Evolutionary conservation across 2,888 invertebrate genomes (phyloP).

Genomic region (Tortrix viridana): DNA sequence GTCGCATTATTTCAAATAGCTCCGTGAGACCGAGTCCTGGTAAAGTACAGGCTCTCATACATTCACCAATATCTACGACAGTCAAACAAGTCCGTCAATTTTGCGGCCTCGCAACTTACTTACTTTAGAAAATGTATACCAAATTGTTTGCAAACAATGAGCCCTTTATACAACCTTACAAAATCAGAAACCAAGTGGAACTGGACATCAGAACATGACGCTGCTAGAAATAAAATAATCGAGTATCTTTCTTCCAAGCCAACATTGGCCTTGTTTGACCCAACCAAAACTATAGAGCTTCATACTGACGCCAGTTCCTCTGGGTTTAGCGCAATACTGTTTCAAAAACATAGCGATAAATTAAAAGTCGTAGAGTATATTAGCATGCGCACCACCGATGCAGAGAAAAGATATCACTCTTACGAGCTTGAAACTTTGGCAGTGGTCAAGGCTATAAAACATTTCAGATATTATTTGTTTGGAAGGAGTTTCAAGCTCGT

Average conservation of each 20-base stretch:
- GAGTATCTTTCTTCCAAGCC: conserved; percentile 28
- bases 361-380: conserved; percentile 21
- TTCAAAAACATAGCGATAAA: conserved; percentile 23
- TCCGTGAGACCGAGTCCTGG: conserved; percentile 21
- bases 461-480: conserved; percentile 15
- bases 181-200: not conserved
- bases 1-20: conserved; percentile 22
- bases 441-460: conserved; percentile 28
- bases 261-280: conserved; percentile 33
- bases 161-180: not conserved
- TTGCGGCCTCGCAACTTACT: conserved; percentile 39
- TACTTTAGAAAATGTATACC: conserved; percentile 42
- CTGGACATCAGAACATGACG: not conserved
- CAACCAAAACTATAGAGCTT: conserved; percentile 30
- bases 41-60: conserved; percentile 33
- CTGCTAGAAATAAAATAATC: conserved; percentile 8
- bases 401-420: conserved; percentile 25
- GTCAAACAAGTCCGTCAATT: conserved; percentile 42
- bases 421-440: conserved; percentile 37
- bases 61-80: conserved; percentile 26
- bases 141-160: conserved; percentile 22
- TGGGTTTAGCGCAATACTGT: conserved; percentile 35
- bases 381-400: conserved; percentile 29
- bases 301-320: conserved; percentile 39
- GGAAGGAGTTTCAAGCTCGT: not conserved